Base-by-base conservation (phyloP, 2,113 vertebrate species). In the Periophthalmodon schlosseri region DNA sequence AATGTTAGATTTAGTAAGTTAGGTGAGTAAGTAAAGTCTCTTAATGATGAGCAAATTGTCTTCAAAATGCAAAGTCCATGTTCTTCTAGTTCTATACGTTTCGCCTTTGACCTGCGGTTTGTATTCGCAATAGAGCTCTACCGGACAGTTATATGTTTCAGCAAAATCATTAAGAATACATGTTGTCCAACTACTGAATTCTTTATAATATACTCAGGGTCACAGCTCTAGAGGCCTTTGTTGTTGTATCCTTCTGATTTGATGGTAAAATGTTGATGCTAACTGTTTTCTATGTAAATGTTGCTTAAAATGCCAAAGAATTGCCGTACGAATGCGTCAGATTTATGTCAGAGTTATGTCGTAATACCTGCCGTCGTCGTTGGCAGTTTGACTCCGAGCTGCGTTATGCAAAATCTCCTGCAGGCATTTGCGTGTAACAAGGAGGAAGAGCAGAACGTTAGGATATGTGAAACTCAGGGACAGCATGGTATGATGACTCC, bases 251-350 rank as follows among this genome's bases (percentile, higher is more conserved):
- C 3, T n/a, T 69, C 78, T 71, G 73, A 80, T 52, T 49, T 46
- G 14, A 46, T 65, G 61, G 49, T 44, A 56, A 50, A 69, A 49
- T 46, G 13, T 13, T 7, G 57, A 73, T 20, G 49, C 67, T 57
- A 81, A 81, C 71, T 54, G 49, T 39, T 64, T 3, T 44, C 20
- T 39, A 73, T 79, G 67, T 82, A 84, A 86, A 80, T 68, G 75
- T 44, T 21, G 36, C 39, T 46, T 65, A 49, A 74, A 80, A 76
- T 33, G 72, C 52, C 5, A 14, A 70, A 16, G 2, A 12, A 5
- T 2, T 44, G 46, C 2, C 5, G 20, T 36, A 20, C 24, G 39
- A 23, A 75, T 23, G 23, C 11, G 8, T 60, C 23, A 28, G 23
- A 60, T 58, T 58, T 58, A 23, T 58, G 56, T 49, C 13, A 23